Evolutionary conservation across 2,113 vertebrate genomes (phyloP).

Genomic region (human (Homo sapiens)): GRCh38 chr16:85944001-85944500

Average conservation of each 20-base stretch:
- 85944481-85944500: rapidly evolving
- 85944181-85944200: neutral
- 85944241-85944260: neutral
- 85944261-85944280: neutral
- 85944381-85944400: neutral
- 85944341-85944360: neutral
- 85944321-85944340: neutral
- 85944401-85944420: neutral
- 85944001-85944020: neutral
- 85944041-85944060: neutral
- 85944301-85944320: neutral
- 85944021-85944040: neutral
- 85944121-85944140: neutral
- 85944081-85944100: neutral
- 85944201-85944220: neutral
- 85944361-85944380: neutral
- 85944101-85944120: too few relatives aligned
- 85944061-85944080: neutral
- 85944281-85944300: neutral
- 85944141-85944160: neutral
- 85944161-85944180: neutral
- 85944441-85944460: neutral
- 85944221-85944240: neutral
- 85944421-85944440: neutral
- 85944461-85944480: neutral